Evolutionary conservation across 2,888 invertebrate genomes (phyloP), one percentile per base, ranked within the genome.

Genomic region (Hesperia comma): DNA sequence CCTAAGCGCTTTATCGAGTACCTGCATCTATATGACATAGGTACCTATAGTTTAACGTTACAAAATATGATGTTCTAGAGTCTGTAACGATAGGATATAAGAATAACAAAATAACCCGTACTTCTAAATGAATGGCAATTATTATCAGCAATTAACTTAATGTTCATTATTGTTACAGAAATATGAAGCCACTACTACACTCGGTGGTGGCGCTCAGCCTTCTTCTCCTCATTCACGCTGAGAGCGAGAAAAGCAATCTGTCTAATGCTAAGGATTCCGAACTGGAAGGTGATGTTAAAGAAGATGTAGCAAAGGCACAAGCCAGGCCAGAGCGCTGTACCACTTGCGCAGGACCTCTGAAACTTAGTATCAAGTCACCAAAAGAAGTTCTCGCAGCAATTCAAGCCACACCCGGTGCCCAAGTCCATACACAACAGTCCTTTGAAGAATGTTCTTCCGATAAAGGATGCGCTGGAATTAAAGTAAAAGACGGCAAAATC

Each of bases 381-480:
- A 84, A 84, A 60, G 82, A 85, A 10, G 77, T 85, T 0, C 68
- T 88, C 33, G 86, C 88, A 15, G 81, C 86, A 1, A 63, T 92
- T 1, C 84, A 87, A 67, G 77, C 82, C 1, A 56, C 87, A 0
- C 88, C 90, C 0, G 81, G 83, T 0, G 80, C 79, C 1, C 88
- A 88, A 69, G 83, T 93, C 2, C 93, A 92, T 74, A 86, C 88
- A 0, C 90, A 92, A 58, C 83, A 90, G 63, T 85, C 89, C 0
- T 92, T 84, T 72, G 88, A 93, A 78, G 83, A 86, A 17, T 93
- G 93, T 70, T 84, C 90, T 0, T 80, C 84, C 1, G 90, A 86
- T 0, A 90, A 88, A 71, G 93, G 93, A 0, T 93, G 93, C 61
- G 92, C 91, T 7, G 92, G 93, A 0, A 74, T 93, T 3, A 92